Evolutionary conservation across 2,888 invertebrate genomes (phyloP).

Genomic region (Hirtodrosophila duncani): DNA sequence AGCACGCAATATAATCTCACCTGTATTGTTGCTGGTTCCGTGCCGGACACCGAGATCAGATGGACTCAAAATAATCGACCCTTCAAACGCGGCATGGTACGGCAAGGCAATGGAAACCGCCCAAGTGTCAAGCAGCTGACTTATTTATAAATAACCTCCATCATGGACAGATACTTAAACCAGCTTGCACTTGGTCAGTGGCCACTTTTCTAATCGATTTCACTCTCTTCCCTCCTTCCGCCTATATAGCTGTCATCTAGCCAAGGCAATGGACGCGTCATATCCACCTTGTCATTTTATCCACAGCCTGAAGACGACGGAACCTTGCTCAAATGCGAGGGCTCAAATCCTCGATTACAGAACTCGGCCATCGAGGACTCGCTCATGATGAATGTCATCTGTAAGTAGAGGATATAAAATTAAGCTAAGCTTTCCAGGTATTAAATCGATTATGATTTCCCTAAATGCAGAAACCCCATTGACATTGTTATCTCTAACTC

Average conservation of each 20-base stretch:
- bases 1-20: constrained; percentile 88
- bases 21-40: constrained; percentile 90
- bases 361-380: constrained; percentile 89
- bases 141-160: constrained; percentile 57
- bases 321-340: constrained; percentile 89
- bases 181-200: constrained; percentile 9
- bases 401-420: constrained; percentile 82
- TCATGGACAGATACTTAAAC: constrained; percentile 18
- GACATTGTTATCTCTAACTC: too few species aligned
- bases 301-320: constrained; percentile 92
- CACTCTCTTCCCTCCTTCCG: constrained; percentile 30
- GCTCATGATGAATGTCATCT: constrained; percentile 90
- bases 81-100: constrained; percentile 87
- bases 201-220: constrained; percentile 71
- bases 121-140: constrained; percentile 41
- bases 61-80: constrained; percentile 91
- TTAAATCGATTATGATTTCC: constrained; percentile 47
- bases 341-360: constrained; percentile 88
- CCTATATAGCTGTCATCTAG: constrained; percentile 81
- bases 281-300: constrained; percentile 88
- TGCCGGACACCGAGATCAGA: constrained; percentile 89
- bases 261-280: constrained; percentile 85
- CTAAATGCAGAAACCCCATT: constrained; percentile 47
- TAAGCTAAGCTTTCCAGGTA: background rate
- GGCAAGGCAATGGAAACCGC: constrained; percentile 31